These are phyloP conservation scores for Euura saliciscinereae DNA, from an alignment of 1,140 invertebrate species.

Conservation along the genomic window DNA sequence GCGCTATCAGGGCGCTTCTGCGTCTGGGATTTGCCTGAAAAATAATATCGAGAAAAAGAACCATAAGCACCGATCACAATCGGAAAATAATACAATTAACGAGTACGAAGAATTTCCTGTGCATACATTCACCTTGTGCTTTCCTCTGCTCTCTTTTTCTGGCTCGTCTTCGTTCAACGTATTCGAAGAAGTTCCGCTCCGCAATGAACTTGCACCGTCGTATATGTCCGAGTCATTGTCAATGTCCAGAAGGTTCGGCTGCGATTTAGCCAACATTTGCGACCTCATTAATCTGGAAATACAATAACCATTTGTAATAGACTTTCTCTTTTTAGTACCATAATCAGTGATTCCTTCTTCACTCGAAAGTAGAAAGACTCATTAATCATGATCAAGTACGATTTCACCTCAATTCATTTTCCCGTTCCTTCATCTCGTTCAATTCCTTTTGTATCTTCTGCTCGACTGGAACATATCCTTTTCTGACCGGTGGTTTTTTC, in stretches of 20 bases:
- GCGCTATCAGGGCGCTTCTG: constrained; percentile 59
- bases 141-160: constrained; percentile 43
- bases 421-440: constrained; percentile 74
- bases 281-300: constrained; percentile 55
- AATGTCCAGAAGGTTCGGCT: constrained; percentile 56
- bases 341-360: background rate
- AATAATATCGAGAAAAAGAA: constrained; percentile 3
- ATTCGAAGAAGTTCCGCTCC: constrained; percentile 46
- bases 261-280: constrained; percentile 55
- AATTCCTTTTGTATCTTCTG: constrained; percentile 81
- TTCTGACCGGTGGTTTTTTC: constrained; percentile 61
- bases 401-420: constrained; percentile 74
- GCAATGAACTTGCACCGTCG: constrained; percentile 42
- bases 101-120: constrained; percentile 12
- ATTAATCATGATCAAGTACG: constrained; percentile 26
- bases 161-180: constrained; percentile 47
- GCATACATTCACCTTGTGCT: constrained; percentile 41
- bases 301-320: constrained; percentile 8
- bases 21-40: constrained; percentile 49
- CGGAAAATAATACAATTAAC: background rate
- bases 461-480: constrained; percentile 73
- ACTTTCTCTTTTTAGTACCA: background rate
- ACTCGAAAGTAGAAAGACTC: background rate
- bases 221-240: constrained; percentile 50
- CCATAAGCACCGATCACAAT: constrained; percentile 5